Conservation (phyloP, 2,797 vertebrate species). For the Neomorphus geoffroyi region DNA sequence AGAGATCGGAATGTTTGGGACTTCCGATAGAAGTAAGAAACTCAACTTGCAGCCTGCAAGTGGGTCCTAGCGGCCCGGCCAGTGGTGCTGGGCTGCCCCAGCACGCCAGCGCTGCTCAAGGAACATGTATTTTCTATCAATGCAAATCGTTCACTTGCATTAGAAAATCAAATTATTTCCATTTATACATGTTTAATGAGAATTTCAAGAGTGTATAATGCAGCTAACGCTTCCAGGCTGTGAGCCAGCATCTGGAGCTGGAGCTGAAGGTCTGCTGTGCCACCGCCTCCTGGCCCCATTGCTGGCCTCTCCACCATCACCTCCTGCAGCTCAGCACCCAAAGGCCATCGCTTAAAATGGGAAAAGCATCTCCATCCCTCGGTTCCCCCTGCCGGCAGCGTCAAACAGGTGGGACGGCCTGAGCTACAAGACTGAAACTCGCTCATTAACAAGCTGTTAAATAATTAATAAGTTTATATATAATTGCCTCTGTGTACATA, state of each 20-base stretch:
- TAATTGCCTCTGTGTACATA: conserved; percentile 82
- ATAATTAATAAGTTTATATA: conserved; percentile 84
- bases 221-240: neutral
- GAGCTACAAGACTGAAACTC: neutral
- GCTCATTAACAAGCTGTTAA: conserved; percentile 75
- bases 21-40: neutral
- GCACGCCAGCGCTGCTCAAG: neutral
- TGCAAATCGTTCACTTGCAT: neutral
- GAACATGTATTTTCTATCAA: neutral
- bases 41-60: neutral
- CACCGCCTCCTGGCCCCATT: neutral
- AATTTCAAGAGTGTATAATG: neutral
- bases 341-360: neutral
- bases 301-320: neutral
- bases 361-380: neutral
- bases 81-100: accelerated
- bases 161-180: conserved; percentile 50
- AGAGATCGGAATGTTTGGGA: neutral
- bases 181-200: conserved; percentile 55
- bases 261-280: neutral
- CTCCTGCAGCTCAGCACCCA: accelerated
- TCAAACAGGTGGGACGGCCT: neutral
- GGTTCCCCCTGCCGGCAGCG: neutral
- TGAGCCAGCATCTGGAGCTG: neutral
- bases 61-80: accelerated